phyloP scores from a whole-genome alignment of 2,797 vertebrate species.

The Galago senegalensis region DNA sequence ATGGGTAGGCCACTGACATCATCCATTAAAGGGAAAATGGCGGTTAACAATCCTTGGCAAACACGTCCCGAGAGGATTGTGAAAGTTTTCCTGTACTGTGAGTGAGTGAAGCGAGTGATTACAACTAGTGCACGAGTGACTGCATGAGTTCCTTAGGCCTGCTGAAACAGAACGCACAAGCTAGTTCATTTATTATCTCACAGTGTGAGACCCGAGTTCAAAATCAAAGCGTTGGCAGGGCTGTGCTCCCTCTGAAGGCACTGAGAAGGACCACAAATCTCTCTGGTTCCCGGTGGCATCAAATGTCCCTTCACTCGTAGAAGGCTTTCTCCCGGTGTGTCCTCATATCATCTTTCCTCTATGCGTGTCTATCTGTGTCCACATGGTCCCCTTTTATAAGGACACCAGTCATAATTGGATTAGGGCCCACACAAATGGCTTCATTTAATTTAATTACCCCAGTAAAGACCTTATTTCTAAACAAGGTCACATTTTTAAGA shows the following conservation, averaged over 20 bases:
- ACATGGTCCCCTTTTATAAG: background rate
- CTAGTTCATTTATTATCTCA: background rate
- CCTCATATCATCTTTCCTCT: background rate
- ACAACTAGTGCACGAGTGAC: no score
- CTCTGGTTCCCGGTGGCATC: no score
- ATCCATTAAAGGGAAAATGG: background rate
- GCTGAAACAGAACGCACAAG: background rate
- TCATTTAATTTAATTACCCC: background rate
- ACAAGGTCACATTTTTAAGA: background rate
- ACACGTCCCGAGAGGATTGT: fast-evolving
- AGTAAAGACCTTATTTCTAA: background rate
- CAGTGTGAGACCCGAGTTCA: background rate
- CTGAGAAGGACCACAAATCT: background rate
- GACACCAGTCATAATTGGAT: background rate
- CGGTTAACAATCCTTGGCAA: background rate
- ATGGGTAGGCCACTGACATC: fast-evolving
- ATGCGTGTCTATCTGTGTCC: background rate
- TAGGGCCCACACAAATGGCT: background rate
- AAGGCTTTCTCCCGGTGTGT: background rate
- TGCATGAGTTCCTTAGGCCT: background rate
- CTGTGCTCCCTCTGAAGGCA: fast-evolving
- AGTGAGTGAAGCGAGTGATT: no score
- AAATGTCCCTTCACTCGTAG: fast-evolving
- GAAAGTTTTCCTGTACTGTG: background rate
- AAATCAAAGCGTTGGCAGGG: background rate